These are phyloP conservation scores for Actenoides lindsayi DNA, from an alignment of 2,113 vertebrate species.

Conservation along the genomic window DNA sequence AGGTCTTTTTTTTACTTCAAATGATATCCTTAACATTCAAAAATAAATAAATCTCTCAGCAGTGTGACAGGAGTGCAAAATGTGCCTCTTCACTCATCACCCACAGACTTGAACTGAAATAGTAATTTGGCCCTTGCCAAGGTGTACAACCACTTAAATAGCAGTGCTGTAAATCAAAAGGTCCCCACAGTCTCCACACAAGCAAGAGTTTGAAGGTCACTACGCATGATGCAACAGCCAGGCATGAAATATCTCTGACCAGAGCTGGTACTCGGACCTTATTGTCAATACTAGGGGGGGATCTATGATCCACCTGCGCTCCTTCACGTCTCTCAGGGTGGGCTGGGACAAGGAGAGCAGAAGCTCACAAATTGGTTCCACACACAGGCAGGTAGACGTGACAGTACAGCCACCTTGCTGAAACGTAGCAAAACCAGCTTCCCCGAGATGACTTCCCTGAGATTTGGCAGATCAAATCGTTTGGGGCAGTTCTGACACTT, in stretches of 20 bases:
- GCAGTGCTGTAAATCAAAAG: constrained; percentile 40
- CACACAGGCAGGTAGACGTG: neutral
- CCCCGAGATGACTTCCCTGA: constrained; percentile 7
- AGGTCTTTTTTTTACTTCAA: neutral
- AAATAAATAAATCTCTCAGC: constrained; percentile 46
- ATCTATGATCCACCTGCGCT: neutral
- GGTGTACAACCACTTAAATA: constrained; percentile 46
- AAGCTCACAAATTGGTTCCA: neutral
- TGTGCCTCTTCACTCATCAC: constrained; percentile 38
- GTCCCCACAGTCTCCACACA: neutral
- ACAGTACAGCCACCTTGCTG: neutral
- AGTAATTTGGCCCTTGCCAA: constrained; percentile 58
- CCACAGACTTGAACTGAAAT: constrained; percentile 39
- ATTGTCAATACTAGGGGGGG: neutral
- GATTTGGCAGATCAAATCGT: constrained; percentile 31
- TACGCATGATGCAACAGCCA: constrained; percentile 17
- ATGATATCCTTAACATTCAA: neutral
- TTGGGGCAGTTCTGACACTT: constrained; percentile 49
- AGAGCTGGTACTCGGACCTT: neutral
- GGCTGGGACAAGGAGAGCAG: neutral
- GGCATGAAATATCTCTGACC: constrained; percentile 19
- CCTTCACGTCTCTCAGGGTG: neutral
- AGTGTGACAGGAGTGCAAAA: constrained; percentile 23
- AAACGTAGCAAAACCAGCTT: constrained; percentile 21
- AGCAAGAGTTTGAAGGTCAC: constrained; percentile 44